phyloP scores from a whole-genome alignment of 1,140 invertebrate genomes.

The Drosophila repletoides region DNA sequence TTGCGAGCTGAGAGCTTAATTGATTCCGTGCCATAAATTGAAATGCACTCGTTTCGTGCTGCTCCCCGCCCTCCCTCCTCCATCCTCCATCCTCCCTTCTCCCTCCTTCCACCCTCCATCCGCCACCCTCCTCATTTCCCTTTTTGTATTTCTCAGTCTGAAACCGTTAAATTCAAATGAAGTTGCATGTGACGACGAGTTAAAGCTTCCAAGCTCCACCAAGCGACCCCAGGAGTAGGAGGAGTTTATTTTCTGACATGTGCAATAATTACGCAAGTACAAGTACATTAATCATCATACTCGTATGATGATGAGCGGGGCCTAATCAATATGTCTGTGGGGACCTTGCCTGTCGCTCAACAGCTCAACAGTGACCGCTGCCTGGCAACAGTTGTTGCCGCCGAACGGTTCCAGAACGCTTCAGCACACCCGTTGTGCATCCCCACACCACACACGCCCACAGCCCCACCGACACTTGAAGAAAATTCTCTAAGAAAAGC shows the following conservation, averaged over 20 bases:
- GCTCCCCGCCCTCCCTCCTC: neutral
- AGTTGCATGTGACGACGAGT: constrained; percentile 2
- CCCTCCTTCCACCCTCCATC: neutral
- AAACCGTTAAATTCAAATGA: constrained; percentile 46
- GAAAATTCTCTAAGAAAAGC: too few species aligned
- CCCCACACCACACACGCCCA: constrained; percentile 17
- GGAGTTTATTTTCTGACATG: neutral
- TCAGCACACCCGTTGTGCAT: neutral
- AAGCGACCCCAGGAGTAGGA: too few species aligned
- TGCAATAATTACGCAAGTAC: constrained; percentile 21
- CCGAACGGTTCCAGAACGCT: neutral
- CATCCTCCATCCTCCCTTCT: neutral
- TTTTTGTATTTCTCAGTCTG: neutral
- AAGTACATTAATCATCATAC: neutral
- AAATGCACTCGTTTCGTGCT: constrained; percentile 46
- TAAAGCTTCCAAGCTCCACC: neutral
- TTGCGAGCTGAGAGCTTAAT: constrained; percentile 44
- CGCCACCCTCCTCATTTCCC: neutral
- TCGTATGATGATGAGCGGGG: constrained; percentile 27
- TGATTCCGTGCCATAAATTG: constrained; percentile 71
- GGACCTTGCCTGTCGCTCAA: neutral
- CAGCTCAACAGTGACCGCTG: neutral
- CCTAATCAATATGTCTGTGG: constrained; percentile 30
- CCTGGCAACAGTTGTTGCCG: constrained; percentile 14
- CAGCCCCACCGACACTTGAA: too few species aligned